Base-by-base conservation (phyloP, 2,113 vertebrate genomes). In the Argyrosomus japonicus region DNA sequence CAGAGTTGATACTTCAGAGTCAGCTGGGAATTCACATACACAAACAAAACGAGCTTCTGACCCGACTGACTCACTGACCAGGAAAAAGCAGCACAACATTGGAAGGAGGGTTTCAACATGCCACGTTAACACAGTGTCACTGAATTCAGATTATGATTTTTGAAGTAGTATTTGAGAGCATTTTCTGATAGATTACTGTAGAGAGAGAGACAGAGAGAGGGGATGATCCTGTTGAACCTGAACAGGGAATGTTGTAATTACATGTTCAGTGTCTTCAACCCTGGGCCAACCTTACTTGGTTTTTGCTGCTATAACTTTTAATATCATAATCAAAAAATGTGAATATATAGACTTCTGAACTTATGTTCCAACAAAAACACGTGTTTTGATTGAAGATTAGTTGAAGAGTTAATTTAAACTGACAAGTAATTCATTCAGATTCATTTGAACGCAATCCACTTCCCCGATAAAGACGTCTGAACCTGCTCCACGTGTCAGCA, bases 1-100 rank as follows among this genome's bases (percentile, higher is more conserved):
- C 23, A 0, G 63, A 79, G 78, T 32, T 75, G 80, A 82, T 64
- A 80, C 85, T 82, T 74, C 48, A 75, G 62, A 23, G 83, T 18
- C 83, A 53, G 79, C 76, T 15, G 88, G 87, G 85, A 92, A 86
- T 90, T 83, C 64, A 69, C 27, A 89, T 6, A 77, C 72, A 47
- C 75, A 84, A 77, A 78, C 50, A 51, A 53, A 74, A 71, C 75
- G 45, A 29, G 11, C 58, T 57, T 19, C 67, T 69, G 76, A 80
- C 17, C 13, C 11, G 9, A 25, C 18, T 5, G 58, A 69, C 40
- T 47, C 64, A 8, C 48, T 61, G 19, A 71, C 14, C 14, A 0
- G 15, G n/a, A 75, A 19, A 64, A 73, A 25, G 4, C 15, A 56
- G 12, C 9, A 47, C 18, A 12, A 9, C 61, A 21, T 1, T 2